A percentile compares a stretch with the other conserved stretches of the same genome.
Conservation (phyloP, 1,140 invertebrate genomes). For the Caerostris darwini region DNA sequence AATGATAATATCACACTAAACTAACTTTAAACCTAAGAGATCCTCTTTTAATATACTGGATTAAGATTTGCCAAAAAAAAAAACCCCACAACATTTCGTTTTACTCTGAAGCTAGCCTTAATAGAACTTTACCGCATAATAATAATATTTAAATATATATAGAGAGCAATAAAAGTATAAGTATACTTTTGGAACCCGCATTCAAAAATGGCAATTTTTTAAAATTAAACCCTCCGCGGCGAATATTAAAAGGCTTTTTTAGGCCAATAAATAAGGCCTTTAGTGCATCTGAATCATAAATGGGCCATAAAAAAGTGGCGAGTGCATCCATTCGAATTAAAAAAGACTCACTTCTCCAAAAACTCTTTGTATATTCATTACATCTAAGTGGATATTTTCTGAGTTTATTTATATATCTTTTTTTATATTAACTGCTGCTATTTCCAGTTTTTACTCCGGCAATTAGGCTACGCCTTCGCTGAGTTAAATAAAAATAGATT, state of each 20-base stretch:
- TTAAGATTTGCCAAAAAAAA: too few relatives aligned
- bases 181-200: not conserved
- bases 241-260: constrained; percentile 69
- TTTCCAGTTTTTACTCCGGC: not conserved
- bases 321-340: constrained; percentile 53
- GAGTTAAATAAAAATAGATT: not conserved
- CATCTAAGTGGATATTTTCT: constrained; percentile 24
- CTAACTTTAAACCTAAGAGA: too few relatives aligned
- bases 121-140: not conserved
- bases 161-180: not conserved
- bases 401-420: not conserved
- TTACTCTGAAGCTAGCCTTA: not conserved
- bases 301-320: constrained; percentile 51
- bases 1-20: too few relatives aligned
- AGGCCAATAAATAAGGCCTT: constrained; percentile 58
- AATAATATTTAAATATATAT: not conserved
- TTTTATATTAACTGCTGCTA: not conserved
- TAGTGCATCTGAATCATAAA: constrained; percentile 47
- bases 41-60: too few relatives aligned
- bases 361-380: constrained; percentile 52
- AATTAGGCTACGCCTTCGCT: not conserved
- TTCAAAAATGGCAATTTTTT: constrained; percentile 28
- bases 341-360: not conserved
- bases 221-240: constrained; percentile 8
- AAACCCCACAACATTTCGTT: too few relatives aligned